phyloP scores from a whole-genome alignment of 2,888 invertebrate genomes.

The Acanthosoma haemorrhoidale region DNA sequence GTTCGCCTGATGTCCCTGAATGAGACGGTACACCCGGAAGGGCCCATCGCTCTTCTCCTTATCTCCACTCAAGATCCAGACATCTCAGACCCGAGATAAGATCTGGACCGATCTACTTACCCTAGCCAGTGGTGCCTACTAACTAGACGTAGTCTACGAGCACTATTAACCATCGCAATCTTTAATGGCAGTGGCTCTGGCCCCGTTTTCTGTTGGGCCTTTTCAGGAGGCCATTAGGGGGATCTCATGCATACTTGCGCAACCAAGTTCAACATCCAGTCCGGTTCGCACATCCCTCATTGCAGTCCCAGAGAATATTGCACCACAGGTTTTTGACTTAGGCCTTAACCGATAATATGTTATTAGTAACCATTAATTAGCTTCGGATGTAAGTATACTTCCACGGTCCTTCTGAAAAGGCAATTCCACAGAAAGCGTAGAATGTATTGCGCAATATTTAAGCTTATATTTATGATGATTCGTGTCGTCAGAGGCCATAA shows the following conservation, averaged over 20 bases:
- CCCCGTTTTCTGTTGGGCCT: conserved; percentile 1
- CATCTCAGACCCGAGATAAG: background rate
- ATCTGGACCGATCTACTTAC: background rate
- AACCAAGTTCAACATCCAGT: background rate
- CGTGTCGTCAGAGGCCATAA: too few species aligned
- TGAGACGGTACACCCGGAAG: too few species aligned
- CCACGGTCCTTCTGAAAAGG: background rate
- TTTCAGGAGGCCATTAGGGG: background rate
- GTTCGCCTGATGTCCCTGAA: too few species aligned
- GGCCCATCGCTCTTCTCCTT: too few species aligned
- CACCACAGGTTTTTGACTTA: background rate
- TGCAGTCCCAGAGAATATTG: background rate
- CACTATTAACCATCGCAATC: background rate
- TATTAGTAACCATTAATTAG: background rate
- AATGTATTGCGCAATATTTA: background rate
- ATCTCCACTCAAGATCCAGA: too few species aligned
- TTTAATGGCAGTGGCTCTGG: background rate
- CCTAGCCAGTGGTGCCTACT: background rate
- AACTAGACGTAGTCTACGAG: background rate
- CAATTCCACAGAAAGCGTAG: background rate
- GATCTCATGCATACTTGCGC: conserved; percentile 11
- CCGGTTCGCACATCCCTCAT: conserved; percentile 8
- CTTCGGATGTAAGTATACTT: background rate
- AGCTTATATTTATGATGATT: background rate
- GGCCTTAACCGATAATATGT: background rate